Conservation (phyloP, 2,797 vertebrate genomes). For the Coranthus polyacanthus region DNA sequence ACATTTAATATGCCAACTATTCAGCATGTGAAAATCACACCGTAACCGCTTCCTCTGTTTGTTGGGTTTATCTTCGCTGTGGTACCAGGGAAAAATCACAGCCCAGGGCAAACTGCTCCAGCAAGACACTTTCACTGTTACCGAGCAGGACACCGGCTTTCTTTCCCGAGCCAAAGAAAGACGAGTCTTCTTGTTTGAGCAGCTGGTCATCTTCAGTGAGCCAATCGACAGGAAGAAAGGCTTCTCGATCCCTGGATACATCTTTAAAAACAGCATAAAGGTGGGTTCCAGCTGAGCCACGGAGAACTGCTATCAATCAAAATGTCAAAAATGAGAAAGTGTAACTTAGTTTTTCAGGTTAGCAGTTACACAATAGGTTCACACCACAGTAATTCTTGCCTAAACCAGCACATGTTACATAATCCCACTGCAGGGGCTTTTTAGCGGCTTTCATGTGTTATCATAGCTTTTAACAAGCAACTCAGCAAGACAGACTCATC, state of each 20-base stretch:
- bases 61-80: constrained; percentile 24
- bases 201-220: constrained; percentile 95
- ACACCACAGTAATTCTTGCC: constrained; percentile 3
- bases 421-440: constrained; percentile 43
- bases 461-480: constrained; percentile 59
- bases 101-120: constrained; percentile 94
- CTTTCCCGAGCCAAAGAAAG: constrained; percentile 91
- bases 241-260: constrained; percentile 89
- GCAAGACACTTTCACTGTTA: constrained; percentile 93
- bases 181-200: constrained; percentile 94
- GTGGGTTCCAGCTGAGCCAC: constrained; percentile 65
- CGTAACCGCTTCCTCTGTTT: constrained; percentile 38
- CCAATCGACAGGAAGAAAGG: constrained; percentile 92
- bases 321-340: constrained; percentile 18
- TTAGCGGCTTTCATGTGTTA: constrained; percentile 38
- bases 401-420: constrained; percentile 42
- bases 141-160: constrained; percentile 89
- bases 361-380: constrained; percentile 43
- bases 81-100: constrained; percentile 91
- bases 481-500: constrained; percentile 38
- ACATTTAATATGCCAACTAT: constrained; percentile 36
- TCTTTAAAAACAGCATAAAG: constrained; percentile 95
- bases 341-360: constrained; percentile 16
- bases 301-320: constrained; percentile 13
- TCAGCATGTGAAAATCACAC: constrained; percentile 18